A percentile compares a stretch with the other conserved stretches of the same genome.
Conservation (phyloP, 2,797 vertebrate species). For the Phaenicophaeus curvirostris region DNA sequence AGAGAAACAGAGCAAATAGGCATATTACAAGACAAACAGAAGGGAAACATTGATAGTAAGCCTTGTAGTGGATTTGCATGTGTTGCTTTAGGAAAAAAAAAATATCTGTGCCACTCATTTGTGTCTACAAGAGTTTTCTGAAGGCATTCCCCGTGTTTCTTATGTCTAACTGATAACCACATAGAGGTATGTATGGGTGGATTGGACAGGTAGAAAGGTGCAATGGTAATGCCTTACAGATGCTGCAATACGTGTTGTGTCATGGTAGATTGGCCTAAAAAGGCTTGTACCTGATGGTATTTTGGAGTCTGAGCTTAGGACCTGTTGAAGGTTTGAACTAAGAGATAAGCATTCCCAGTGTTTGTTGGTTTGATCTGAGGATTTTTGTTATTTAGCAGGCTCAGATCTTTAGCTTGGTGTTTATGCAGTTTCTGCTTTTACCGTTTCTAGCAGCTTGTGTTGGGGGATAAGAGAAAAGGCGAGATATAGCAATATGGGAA, state of each 20-base stretch:
- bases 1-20: neutral
- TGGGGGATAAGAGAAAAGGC: neutral
- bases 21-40: neutral
- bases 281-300: neutral
- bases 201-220: neutral
- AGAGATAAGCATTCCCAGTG: neutral
- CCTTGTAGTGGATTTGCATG: neutral
- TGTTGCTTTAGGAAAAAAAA: neutral
- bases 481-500: slow-evolving; percentile 12
- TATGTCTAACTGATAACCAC: neutral
- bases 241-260: neutral
- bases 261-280: neutral
- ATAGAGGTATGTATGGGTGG: neutral
- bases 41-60: neutral
- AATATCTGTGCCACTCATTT: neutral
- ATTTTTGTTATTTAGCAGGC: neutral
- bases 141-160: neutral
- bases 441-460: neutral
- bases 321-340: neutral
- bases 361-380: neutral
- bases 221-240: neutral
- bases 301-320: neutral
- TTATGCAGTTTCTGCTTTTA: neutral
- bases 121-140: neutral
- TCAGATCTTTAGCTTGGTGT: neutral